Evolutionary conservation across 1,140 invertebrate genomes (phyloP), one percentile per base, ranked within the genome.

Genomic region (Drosophila tropicalis): DNA sequence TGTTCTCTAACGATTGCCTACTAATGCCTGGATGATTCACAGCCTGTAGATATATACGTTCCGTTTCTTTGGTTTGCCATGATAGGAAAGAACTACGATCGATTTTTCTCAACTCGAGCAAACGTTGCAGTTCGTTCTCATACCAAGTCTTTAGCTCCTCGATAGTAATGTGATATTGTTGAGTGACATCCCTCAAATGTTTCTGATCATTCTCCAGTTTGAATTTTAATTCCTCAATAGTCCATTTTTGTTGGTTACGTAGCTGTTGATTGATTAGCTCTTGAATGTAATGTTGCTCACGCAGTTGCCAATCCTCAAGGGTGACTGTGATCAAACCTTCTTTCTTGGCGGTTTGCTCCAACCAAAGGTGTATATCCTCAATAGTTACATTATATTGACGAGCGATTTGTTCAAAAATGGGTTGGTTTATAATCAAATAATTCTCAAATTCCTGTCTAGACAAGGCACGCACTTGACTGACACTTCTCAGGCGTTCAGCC

Each of bases 131-230:
- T n/a, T 92, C 89, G 3, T 62, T 66, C 3, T 68, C 66, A 32
- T 91, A 92, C 90, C 90, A 92, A 0, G 60, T 9, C 44, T 85
- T 83, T 0, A 91, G 60, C 39, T 91, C 80, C 15, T 91, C 89
- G 3, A 85, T 67, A 7, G 65, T 89, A 2, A 91, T 70, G 2
- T 89, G 80, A 44, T 92, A 91, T 32, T 91, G 85, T n/a, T 57
- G 67, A 12, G 74, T 58, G 2, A 80, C 56, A 0, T 87, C 76
- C 22, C 78, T 57, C 19, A 91, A 25, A 56, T 83, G 89, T n/a
- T 70, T 57, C 5, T 73, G 76, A 56, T 92, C 90, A 4, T 89
- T 72, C 9, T 70, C 47, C 25, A 92, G 41, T 6, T 76, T 72
- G 3, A 83, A 15, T 36, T 76, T 69, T 10, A 92, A 39, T 44